These are phyloP conservation scores for Nysson spinosus DNA, from an alignment of 2,888 invertebrate species.

Conservation along the genomic window DNA sequence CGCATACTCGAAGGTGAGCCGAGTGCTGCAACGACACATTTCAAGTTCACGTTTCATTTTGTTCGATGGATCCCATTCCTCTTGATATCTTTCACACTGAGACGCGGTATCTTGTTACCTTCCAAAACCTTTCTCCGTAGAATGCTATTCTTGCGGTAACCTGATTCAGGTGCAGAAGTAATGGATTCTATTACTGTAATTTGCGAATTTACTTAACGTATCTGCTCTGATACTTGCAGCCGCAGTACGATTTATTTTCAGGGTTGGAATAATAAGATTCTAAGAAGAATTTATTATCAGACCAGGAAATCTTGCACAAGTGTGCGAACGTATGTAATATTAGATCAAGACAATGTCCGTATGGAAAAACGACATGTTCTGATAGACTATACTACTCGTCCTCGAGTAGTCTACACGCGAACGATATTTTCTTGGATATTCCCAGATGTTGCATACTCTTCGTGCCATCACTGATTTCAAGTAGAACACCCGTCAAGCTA, in stretches of 20 bases:
- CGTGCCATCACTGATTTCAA: slow-evolving; percentile 43
- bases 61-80: slow-evolving; percentile 11
- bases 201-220: no score
- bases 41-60: slow-evolving; percentile 33
- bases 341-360: slow-evolving; percentile 1
- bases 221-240: no score
- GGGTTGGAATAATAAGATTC: no score
- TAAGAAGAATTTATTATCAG: no score
- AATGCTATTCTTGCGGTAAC: slow-evolving; percentile 5
- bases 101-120: slow-evolving; percentile 21
- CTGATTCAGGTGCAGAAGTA: slow-evolving; percentile 11
- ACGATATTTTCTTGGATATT: background rate
- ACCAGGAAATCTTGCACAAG: background rate
- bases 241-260: no score
- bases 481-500: slow-evolving; percentile 28
- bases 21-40: slow-evolving; percentile 2
- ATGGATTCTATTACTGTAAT: no score
- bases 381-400: slow-evolving; percentile 26
- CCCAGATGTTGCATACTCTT: slow-evolving; percentile 28
- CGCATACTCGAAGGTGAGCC: slow-evolving; percentile 6
- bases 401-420: slow-evolving; percentile 13
- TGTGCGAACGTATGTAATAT: slow-evolving; percentile 6
- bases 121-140: slow-evolving; percentile 5
- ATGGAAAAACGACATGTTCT: slow-evolving; percentile 1
- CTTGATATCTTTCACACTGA: slow-evolving; percentile 38